Percentiles rank a stretch among this genome's conserved stretches.
Conservation (phyloP, 1,140 invertebrate species). For the Drosophila ambigua region DNA sequence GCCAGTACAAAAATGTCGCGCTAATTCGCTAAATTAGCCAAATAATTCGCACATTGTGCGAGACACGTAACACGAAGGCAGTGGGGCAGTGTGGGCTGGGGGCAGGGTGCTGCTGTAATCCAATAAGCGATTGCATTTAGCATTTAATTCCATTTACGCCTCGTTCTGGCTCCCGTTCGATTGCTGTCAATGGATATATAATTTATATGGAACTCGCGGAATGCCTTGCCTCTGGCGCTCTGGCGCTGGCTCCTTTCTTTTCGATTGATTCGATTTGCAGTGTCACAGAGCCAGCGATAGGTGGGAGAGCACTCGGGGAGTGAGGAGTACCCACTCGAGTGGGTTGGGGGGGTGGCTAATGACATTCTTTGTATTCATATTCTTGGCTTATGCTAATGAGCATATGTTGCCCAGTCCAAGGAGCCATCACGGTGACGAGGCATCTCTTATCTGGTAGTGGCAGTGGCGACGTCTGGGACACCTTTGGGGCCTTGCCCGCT, state of each 20-base stretch:
- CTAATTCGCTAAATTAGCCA: slow-evolving; percentile 73
- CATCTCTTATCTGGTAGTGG: neutral
- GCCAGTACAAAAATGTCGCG: slow-evolving; percentile 17
- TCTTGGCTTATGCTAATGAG: slow-evolving; percentile 63
- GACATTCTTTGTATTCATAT: slow-evolving; percentile 45
- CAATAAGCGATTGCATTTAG: slow-evolving; percentile 78
- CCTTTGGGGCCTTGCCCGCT: slow-evolving; percentile 41
- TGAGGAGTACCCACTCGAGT: slow-evolving; percentile 20
- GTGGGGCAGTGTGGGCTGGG: too few relatives aligned
- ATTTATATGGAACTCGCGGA: too few relatives aligned
- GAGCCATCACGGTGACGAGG: slow-evolving; percentile 45
- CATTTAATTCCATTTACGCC: slow-evolving; percentile 80
- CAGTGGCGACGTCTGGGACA: slow-evolving; percentile 34
- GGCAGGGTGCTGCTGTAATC: slow-evolving; percentile 54
- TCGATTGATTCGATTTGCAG: slow-evolving; percentile 41
- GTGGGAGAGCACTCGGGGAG: slow-evolving; percentile 1
- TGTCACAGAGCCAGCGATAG: too few relatives aligned
- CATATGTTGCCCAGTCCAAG: slow-evolving; percentile 45
- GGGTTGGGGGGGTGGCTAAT: slow-evolving; percentile 26
- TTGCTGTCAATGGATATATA: too few relatives aligned
- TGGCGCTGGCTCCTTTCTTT: too few relatives aligned
- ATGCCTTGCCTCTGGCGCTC: too few relatives aligned
- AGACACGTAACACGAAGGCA: slow-evolving; percentile 16
- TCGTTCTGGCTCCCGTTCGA: slow-evolving; percentile 63
- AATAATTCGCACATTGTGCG: slow-evolving; percentile 75